These are phyloP conservation scores for Huso huso DNA, from an alignment of 2,797 vertebrate genomes.

Conservation along the genomic window DNA sequence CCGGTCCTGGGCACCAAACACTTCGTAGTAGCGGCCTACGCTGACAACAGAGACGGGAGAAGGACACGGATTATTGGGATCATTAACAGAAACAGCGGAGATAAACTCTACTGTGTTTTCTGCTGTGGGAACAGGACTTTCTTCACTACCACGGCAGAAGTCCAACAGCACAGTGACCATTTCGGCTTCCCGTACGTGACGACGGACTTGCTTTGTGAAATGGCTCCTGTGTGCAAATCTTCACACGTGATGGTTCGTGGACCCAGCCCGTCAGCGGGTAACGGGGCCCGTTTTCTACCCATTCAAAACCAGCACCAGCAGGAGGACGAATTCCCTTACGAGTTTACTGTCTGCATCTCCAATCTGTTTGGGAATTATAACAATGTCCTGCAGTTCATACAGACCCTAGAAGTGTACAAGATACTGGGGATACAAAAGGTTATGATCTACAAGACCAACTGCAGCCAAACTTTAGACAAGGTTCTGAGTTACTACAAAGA, in stretches of 20 bases:
- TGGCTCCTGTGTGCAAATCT: conserved; percentile 20
- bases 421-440: conserved; percentile 49
- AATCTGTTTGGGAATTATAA: conserved; percentile 54
- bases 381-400: conserved; percentile 56
- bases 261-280: neutral
- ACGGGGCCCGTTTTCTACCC: conserved; percentile 14
- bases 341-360: conserved; percentile 58
- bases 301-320: conserved; percentile 38
- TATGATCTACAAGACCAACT: conserved; percentile 54
- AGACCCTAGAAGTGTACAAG: conserved; percentile 53
- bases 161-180: conserved; percentile 39
- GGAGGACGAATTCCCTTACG: conserved; percentile 16
- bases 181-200: conserved; percentile 44
- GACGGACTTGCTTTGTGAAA: conserved; percentile 38
- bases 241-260: conserved; percentile 30
- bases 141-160: conserved; percentile 1
- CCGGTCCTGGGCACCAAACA: conserved; percentile 32
- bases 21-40: conserved; percentile 43
- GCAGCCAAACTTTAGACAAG: conserved; percentile 46
- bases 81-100: conserved; percentile 31
- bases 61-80: conserved; percentile 39
- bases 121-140: conserved; percentile 15
- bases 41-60: conserved; percentile 34
- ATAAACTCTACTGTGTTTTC: conserved; percentile 42
- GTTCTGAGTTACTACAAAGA: conserved; percentile 45